Evolutionary conservation across 2,797 vertebrate genomes (phyloP).

Genomic region (Neosilurus mollespiculum): DNA sequence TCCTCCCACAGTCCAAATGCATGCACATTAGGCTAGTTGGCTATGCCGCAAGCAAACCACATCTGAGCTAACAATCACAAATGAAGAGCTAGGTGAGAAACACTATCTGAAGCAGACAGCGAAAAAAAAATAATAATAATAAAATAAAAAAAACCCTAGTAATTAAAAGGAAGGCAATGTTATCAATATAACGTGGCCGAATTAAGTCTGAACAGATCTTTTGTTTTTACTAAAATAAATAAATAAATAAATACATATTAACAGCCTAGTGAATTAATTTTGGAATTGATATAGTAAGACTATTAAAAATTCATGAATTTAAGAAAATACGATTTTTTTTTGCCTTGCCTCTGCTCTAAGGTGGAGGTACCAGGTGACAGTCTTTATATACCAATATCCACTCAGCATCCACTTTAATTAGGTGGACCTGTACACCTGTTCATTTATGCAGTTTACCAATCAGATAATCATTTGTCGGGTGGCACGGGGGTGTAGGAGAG

Average conservation of each 20-base stretch:
- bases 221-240: neutral
- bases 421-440: no score
- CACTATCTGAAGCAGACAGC: neutral
- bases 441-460: no score
- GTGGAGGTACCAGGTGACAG: neutral
- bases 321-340: neutral
- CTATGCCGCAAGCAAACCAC: neutral
- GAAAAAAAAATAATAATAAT: neutral
- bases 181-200: no score
- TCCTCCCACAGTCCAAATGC: no score
- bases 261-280: neutral
- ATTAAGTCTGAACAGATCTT: neutral
- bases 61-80: neutral
- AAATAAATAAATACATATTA: neutral
- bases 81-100: neutral
- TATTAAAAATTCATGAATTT: neutral
- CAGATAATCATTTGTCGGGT: no score
- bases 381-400: neutral
- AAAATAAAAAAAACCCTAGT: no score
- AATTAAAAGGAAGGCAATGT: neutral
- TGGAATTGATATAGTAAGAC: neutral
- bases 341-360: neutral
- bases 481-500: no score
- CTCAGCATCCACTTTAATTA: no score
- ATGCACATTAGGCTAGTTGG: no score